Evolutionary conservation across 2,113 vertebrate genomes (phyloP), one percentile per base, ranked within the genome.

Genomic region (Bagarius yarrelli): DNA sequence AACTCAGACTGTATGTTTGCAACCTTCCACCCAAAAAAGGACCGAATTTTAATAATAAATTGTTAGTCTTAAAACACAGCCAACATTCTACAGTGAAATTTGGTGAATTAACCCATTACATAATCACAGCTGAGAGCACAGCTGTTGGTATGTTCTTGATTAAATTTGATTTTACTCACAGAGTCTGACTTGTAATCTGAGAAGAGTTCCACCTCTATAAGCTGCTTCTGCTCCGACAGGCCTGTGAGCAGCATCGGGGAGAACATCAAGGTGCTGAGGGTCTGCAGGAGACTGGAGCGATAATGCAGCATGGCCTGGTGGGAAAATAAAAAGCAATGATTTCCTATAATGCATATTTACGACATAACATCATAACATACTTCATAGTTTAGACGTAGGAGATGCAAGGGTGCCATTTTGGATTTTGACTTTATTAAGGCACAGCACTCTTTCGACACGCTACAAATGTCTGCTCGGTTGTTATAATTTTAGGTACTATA

Each of bases 301-400:
- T 95, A 97, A 64, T 95, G 96, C 55, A 97, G 89, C 95, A 98
- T 97, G 0, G 94, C 93, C 94, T 95, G 84, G 9, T 25, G 70
- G 60, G 76, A 71, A 66, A 81, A 13, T 67, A 25, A 0, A 25
- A 52, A 67, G 40, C 23, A 16, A 47, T 47, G 13, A 2, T 14
- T 21, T 15, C 30, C 23, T 25, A 5, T 25, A 70, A 52, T 71
- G 44, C 18, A 30, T 69, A 47, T 69, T 69, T 25, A n/a, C 4
- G 11, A n/a, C 44, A 69, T 19, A 3, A 50, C 16, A 1, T 9
- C 19, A 5, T 27, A 14, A 3, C n/a, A n/a, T 44, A n/a, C 6
- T 50, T 25, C 8, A 69, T 21, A 55, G 53, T 55, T 47, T 47
- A 47, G 9, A 47, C 9, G 11, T 47, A 47, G 44, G 36, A 40